Evolutionary conservation across 2,888 invertebrate species (phyloP), one percentile per base, ranked within the genome.

Genomic region (Cephus pulcher): DNA sequence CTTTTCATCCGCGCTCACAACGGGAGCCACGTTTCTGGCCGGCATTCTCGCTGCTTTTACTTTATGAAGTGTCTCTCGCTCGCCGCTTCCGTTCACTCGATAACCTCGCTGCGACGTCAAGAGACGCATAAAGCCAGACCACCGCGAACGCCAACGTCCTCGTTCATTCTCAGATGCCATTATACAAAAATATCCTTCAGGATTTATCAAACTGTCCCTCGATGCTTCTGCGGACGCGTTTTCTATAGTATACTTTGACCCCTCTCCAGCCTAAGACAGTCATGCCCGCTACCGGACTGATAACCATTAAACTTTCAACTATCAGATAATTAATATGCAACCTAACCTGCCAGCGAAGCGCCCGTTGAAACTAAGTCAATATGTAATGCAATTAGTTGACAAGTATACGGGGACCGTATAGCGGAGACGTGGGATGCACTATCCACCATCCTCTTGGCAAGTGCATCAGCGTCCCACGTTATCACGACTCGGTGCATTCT

Each of bases 361-460:
- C 80, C 78, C 75, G 76, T 80, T 56, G 84, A 85, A 89, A 88
- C 89, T 88, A 86, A 89, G 89, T 90, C 90, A 89, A 90, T 89
- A 88, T 84, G 85, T 89, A 90, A 90, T 84, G 84, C 85, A 89
- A 90, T 90, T 90, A 90, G 84, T 82, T 81, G 86, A 85, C 88
- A 86, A 88, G 86, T 86, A 86, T 86, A 86, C 84, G 86, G 84
- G 81, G 84, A 81, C 76, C 56, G 23, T 40, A 40, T 40, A 40
- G 15, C 40, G 71, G n/a, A 70, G 32, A 71, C 23, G 71, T 32
- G 71, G 71, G 32, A 71, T 33, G 33, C 70, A 70, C 69, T 70
- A 75, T 69, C 78, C 71, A 23, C 56, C 23, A 23, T 56, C 56
- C 56, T 23, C 56, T 76, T 81, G 79, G 78, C 82, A 77, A 84